Base-by-base conservation (phyloP, 2,888 invertebrate species). In the Drosophila phalerata region DNA sequence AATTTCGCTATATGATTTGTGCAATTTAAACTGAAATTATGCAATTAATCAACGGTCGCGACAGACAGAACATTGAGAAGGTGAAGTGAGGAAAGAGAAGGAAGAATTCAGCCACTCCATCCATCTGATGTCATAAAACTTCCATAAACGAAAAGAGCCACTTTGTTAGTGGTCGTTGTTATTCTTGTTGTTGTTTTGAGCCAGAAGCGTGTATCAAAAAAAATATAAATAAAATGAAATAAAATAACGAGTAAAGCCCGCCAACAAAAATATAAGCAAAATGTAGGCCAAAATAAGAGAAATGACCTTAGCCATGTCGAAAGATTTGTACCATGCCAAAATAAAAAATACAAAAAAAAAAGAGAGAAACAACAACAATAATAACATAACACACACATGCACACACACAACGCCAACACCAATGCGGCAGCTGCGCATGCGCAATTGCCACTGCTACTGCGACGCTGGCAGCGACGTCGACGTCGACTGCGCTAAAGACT, bases 261-360 rank as follows among this genome's bases (percentile, higher is more conserved):
- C 56, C 62, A 66, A 63, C 53, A 30, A 47, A 64, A 63, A 75
- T 53, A 60, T 47, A 62, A 61, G 67, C 65, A 38, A 72, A 76
- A 78, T 79, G 80, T 78, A 76, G 78, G 77, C 80, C 80, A 78
- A 76, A 78, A 80, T 76, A 79, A 78, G 80, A 78, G 77, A 78
- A 78, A 78, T 78, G 77, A 78, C 77, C 77, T 78, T 78, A 78
- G 68, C 69, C 80, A 79, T 78, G 66, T 72, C 77, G 72, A 76
- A 67, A 76, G 77, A 78, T 78, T 71, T 79, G 67, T 79, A 75
- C 61, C 70, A 67, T 32, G 69, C 74, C 74, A 77, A 64, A 69
- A 77, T 53, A 13, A 62, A 11, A 43, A 32, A 38, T 15, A 34
- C 15, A 42, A 57, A 58, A 42, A 57, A 58, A 34, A 30, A 30